phyloP scores from a whole-genome alignment of 23 tunicate species.

The Oikopleura vanhoeffeni region DNA sequence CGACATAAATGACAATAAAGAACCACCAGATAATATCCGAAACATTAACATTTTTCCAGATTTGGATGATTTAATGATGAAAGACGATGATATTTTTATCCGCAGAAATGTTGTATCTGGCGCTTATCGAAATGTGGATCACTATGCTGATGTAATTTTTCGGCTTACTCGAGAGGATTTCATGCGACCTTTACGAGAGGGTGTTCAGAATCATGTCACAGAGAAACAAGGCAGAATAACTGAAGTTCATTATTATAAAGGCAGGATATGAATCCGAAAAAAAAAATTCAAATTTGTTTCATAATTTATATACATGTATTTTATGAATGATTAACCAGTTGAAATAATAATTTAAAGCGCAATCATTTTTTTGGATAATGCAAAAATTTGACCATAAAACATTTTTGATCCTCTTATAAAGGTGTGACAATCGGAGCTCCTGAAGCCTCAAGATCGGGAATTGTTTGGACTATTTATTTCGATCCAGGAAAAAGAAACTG shows the following conservation, averaged over 20 bases:
- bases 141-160: neutral
- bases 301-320: too few relatives aligned
- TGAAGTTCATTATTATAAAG: neutral
- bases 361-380: too few relatives aligned
- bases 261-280: too few relatives aligned
- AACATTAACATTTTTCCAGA: too few relatives aligned
- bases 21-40: too few relatives aligned
- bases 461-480: neutral
- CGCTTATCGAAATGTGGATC: neutral
- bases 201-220: neutral
- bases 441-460: neutral
- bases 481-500: neutral
- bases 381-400: too few relatives aligned
- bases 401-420: too few relatives aligned
- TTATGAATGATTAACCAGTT: too few relatives aligned
- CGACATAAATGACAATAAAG: too few relatives aligned
- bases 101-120: neutral
- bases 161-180: neutral
- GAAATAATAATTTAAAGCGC: too few relatives aligned
- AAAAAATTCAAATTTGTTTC: too few relatives aligned
- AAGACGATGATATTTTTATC: neutral
- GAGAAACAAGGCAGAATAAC: neutral
- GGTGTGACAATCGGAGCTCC: neutral
- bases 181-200: constrained; percentile 3
- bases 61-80: neutral